Evolutionary conservation across 2,797 vertebrate genomes (phyloP).

Genomic region (Darevskia mixta): DNA sequence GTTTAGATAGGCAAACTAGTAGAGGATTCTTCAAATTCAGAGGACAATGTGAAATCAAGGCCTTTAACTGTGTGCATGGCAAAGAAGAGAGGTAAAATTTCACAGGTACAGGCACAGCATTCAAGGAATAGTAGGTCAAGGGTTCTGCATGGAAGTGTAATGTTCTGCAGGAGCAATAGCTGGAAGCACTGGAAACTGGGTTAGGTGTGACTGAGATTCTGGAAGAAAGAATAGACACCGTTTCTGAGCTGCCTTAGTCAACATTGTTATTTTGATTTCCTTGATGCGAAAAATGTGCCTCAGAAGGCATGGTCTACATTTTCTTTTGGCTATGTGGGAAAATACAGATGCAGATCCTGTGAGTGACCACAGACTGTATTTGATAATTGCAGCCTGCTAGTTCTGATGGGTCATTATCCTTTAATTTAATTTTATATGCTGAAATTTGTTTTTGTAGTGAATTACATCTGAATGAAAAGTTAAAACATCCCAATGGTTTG

Average conservation of each 20-base stretch:
- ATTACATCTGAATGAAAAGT: background rate
- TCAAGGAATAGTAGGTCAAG: background rate
- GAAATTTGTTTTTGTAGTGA: background rate
- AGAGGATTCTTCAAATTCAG: background rate
- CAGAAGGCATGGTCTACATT: background rate
- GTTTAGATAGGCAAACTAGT: background rate
- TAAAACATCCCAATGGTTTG: background rate
- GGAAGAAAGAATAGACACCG: background rate
- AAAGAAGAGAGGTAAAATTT: background rate
- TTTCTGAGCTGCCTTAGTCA: constrained; percentile 5
- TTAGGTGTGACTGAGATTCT: background rate
- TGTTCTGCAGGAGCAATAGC: background rate
- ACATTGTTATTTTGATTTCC: background rate
- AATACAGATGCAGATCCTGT: background rate
- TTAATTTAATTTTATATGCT: constrained; percentile 3
- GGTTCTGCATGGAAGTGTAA: background rate
- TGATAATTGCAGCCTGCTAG: constrained; percentile 5
- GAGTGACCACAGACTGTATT: background rate
- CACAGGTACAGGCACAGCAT: background rate
- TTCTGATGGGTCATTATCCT: background rate
- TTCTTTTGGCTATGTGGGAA: background rate
- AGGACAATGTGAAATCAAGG: background rate
- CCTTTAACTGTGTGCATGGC: background rate
- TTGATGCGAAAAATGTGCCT: background rate
- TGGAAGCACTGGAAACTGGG: background rate